These are phyloP conservation scores for Gisinianus flammeolus DNA, from an alignment of 2,888 invertebrate genomes.

Conservation along the genomic window DNA sequence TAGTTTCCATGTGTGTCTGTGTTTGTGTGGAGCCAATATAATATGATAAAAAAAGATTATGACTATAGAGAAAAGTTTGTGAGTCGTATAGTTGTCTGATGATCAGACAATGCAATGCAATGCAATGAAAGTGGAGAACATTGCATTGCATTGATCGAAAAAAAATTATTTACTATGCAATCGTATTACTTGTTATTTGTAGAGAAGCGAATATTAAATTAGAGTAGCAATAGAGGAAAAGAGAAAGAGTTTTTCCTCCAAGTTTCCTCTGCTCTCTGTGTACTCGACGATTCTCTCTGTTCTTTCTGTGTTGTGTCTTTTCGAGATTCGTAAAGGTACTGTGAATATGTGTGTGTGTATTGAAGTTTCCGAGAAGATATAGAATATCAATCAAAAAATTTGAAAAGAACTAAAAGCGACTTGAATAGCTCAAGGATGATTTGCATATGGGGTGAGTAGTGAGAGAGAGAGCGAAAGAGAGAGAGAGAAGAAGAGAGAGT, in stretches of 20 bases:
- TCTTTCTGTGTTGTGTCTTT: not conserved
- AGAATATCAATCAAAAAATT: slow-evolving; percentile 47
- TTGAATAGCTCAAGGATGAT: slow-evolving; percentile 23
- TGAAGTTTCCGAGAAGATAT: slow-evolving; percentile 32
- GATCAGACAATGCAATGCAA: not conserved
- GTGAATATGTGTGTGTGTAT: not conserved
- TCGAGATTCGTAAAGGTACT: too few species aligned
- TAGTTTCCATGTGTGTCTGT: not conserved
- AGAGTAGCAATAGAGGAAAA: slow-evolving; percentile 14
- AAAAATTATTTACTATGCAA: slow-evolving; percentile 31
- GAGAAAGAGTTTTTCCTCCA: not conserved
- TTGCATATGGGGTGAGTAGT: slow-evolving; percentile 17
- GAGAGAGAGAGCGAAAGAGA: not conserved
- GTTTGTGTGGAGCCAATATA: too few species aligned
- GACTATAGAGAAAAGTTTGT: too few species aligned
- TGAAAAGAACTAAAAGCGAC: slow-evolving; percentile 33
- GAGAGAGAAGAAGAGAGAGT: not conserved
- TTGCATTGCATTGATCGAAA: not conserved
- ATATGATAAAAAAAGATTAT: too few species aligned
- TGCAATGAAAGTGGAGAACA: not conserved
- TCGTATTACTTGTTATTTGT: not conserved
- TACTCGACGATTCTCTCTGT: not conserved
- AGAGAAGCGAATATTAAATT: slow-evolving; percentile 38
- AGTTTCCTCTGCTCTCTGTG: not conserved
- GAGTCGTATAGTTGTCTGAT: too few species aligned